Evolutionary conservation across 2,797 vertebrate genomes (phyloP).

Genomic region (Vireo griseus): DNA sequence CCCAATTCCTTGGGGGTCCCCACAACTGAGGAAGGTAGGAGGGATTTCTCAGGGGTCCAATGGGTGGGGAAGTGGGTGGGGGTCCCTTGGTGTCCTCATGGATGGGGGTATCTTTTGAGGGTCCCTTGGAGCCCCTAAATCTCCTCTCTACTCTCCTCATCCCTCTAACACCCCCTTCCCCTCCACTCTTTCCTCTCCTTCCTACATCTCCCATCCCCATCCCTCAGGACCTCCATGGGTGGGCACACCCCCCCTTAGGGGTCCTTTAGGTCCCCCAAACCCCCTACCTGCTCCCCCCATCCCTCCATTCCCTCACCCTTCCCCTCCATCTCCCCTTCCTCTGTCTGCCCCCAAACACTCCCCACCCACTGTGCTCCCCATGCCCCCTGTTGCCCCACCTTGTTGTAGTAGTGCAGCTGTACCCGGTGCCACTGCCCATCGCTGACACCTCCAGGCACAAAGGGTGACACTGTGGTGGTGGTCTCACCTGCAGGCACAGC

Average conservation of each 20-base stretch:
- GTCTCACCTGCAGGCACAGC: constrained; percentile 79
- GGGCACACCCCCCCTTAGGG: background rate
- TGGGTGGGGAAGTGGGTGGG: background rate
- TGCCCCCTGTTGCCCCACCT: constrained; percentile 70
- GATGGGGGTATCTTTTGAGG: background rate
- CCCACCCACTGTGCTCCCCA: background rate
- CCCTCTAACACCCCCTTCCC: background rate
- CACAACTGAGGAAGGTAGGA: background rate
- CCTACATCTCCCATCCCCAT: background rate
- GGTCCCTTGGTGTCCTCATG: background rate
- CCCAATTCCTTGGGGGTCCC: background rate
- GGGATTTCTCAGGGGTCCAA: background rate
- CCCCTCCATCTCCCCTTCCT: background rate
- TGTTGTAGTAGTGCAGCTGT: constrained; percentile 92
- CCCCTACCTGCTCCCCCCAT: background rate
- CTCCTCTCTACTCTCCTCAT: background rate
- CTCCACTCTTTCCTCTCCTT: background rate
- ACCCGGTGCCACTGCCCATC: constrained; percentile 93
- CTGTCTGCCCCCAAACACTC: background rate
- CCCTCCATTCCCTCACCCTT: background rate
- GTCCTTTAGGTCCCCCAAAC: background rate
- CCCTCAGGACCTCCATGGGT: background rate
- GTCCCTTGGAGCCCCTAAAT: background rate
- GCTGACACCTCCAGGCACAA: constrained; percentile 85
- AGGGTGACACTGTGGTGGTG: constrained; percentile 87